Base-by-base conservation (phyloP, 2,888 invertebrate species). In the Glaucopsyche alexis region DNA sequence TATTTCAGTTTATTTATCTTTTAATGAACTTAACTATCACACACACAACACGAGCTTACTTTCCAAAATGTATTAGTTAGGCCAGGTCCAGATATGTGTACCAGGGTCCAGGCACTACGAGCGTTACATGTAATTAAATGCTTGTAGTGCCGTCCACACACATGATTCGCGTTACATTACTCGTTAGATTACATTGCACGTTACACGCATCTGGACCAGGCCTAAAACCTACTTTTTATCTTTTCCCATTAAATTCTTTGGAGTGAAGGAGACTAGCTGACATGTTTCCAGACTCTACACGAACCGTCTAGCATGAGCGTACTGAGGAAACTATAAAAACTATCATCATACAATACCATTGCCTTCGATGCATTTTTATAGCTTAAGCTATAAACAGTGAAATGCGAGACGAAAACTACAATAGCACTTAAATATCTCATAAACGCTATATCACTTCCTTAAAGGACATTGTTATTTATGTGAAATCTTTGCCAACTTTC, bases 341-440 rank as follows among this genome's bases (percentile, higher is more conserved):
- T 79, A 77, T 84, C 77, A 80, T 79, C 77, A 81, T 80, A 80
- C 81, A 80, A 83, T 83, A 83, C 81, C 81, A 81, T 83, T 85
- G 86, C 86, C 83, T 88, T 88, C 89, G 87, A 89, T 91, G 90
- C 90, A 90, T 89, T 91, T 90, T 91, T 91, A 90, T 89, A 82
- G 87, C 80, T 81, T 72, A 66, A 76, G 86, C 86, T 83, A 89
- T 91, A 90, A 91, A 90, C 84, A 80, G 66, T 72, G 79, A 75
- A 76, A 80, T 78, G 80, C 79, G 79, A 83, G 83, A 84, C 85
- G 85, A 83, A 84, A 87, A 86, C 86, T 85, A 88, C 89, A 87
- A 88, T 87, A 79, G 86, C 84, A 86, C 86, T 90, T 89, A 87
- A 87, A 85, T 82, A 81, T 78, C 85, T 85, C 89, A 87, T 91